Percentiles rank a stretch among this genome's conserved stretches.
Conservation (phyloP, 2,113 vertebrate genomes). For the Litocranius walleri region DNA sequence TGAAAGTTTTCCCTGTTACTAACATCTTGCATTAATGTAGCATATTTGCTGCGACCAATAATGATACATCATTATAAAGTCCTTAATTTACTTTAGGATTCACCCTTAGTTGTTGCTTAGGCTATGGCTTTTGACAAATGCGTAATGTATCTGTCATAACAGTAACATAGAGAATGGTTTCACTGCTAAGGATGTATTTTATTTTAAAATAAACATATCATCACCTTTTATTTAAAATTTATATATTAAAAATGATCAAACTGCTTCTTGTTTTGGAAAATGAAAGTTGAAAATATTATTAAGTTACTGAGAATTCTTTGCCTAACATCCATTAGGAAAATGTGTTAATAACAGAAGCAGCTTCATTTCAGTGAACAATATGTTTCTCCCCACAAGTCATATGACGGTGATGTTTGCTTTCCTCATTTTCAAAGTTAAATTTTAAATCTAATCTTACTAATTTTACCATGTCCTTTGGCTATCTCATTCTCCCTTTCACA, state of each 20-base stretch:
- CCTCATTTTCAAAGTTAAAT: not conserved
- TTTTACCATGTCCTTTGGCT: not conserved
- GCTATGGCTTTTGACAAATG: not conserved
- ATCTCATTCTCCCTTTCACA: not conserved
- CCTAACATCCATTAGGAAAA: not conserved
- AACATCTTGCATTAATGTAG: not conserved
- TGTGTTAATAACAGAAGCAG: not conserved
- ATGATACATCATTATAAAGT: not conserved
- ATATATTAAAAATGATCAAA: not conserved
- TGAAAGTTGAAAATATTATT: not conserved
- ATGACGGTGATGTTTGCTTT: not conserved
- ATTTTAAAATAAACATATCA: not conserved
- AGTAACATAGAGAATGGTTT: not conserved
- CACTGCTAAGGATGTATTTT: not conserved
- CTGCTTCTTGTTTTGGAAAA: not conserved
- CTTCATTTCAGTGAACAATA: not conserved
- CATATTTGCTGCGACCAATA: not conserved
- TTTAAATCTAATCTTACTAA: constrained; percentile 32
- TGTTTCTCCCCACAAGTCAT: not conserved
- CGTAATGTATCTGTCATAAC: not conserved
- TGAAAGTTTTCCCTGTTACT: not conserved
- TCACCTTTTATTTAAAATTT: not conserved
- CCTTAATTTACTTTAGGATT: not conserved
- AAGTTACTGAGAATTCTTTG: not conserved
- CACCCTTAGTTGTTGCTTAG: not conserved